Evolutionary conservation across 2,888 invertebrate genomes (phyloP), one percentile per base, ranked within the genome.

Genomic region (Parthenolecanium corni): DNA sequence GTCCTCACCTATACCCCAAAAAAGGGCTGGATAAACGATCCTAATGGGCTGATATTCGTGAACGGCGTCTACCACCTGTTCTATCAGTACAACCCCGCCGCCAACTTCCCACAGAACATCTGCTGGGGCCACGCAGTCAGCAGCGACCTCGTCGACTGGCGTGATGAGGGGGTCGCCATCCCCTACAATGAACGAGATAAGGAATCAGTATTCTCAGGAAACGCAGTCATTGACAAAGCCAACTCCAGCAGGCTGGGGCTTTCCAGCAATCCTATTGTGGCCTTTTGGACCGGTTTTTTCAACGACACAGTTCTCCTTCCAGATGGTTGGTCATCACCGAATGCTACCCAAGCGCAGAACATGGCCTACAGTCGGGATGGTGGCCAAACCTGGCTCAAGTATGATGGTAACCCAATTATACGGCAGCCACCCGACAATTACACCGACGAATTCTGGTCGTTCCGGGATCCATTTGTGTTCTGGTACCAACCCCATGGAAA

Each of bases 21-120:
- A 73, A 3, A 75, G 76, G 78, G 77, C 46, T 80, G 79, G 79
- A 76, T 78, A 72, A n/a, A n/a, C n/a, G n/a, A n/a, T n/a, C n/a
- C n/a, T n/a, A n/a, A n/a, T n/a, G n/a, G n/a, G n/a, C n/a, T 80
- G 65, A 72, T 76, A 57, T 65, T 70, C 44, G 76, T 69, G 65
- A 68, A 72, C 4, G 70, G 71, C 1, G 71, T 73, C 20, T 79
- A 76, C 65, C 79, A 80, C 66, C 68, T 78, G 3, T 79, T 77
- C 66, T 79, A 76, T 67, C 79, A 79, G 68, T 73, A 74, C 67
- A 76, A 79, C 65, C 79, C 79, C 0, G 53, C 72, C 2, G 72
- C 71, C 31, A 74, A 75, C 2, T 71, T 70, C 20, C 65, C 65
- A 65, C 70, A 69, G 3, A 69, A 69, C 12, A 77, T 76, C 42